phyloP scores from a whole-genome alignment of 1,140 invertebrate genomes.

The Condylostylus longicornis region DNA sequence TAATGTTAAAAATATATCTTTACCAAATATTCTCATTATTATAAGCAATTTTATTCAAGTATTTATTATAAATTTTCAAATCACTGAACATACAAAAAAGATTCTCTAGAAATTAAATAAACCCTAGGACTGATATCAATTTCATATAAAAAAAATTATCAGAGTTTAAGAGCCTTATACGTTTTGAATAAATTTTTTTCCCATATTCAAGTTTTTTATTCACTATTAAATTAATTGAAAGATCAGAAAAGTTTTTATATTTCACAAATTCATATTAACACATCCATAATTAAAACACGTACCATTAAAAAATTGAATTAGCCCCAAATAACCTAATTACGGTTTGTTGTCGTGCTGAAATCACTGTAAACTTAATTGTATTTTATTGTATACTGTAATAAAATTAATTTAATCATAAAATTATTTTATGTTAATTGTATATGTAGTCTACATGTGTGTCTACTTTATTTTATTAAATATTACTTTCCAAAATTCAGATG shows the following conservation, averaged over 20 bases:
- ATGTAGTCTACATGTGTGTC: not conserved
- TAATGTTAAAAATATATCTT: not conserved
- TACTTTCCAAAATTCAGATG: not conserved
- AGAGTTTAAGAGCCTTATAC: too few species aligned
- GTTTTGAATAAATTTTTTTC: not conserved
- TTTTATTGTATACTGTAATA: not conserved
- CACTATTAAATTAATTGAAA: not conserved
- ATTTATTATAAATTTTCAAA: not conserved
- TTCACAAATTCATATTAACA: not conserved
- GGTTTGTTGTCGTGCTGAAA: not conserved
- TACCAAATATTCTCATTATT: not conserved
- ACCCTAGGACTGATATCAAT: not conserved
- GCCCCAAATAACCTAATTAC: not conserved
- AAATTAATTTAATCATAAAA: not conserved
- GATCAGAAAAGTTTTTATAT: not conserved
- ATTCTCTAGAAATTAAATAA: not conserved
- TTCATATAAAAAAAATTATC: too few species aligned
- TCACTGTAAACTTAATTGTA: not conserved
- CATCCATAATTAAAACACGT: not conserved
- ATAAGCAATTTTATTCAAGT: not conserved
- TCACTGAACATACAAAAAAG: too few species aligned
- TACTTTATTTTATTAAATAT: not conserved
- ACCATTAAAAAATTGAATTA: not conserved
- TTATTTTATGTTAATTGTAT: too few species aligned
- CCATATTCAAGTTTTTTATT: not conserved